Base-by-base conservation (phyloP, 2,888 invertebrate species). In the Schizaphis graminum region DNA sequence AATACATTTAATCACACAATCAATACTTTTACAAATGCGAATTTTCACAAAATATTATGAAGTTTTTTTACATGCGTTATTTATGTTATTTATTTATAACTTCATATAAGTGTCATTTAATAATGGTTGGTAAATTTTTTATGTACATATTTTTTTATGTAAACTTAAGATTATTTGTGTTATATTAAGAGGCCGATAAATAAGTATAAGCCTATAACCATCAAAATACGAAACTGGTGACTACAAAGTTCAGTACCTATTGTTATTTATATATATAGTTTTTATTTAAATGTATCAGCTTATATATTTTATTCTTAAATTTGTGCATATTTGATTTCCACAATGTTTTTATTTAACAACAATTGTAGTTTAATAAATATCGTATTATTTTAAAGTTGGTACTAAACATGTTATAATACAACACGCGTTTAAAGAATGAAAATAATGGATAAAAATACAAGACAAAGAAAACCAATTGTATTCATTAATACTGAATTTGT, bases 381-480 rank as follows among this genome's bases (percentile, higher is more conserved):
- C 21, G 8, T 21, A 8, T 35, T 41, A 35, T 35, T 77, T 77
- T 35, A 21, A 35, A 77, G 21, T 35, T 21, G 35, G 26, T 26
- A 26, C 26, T 26, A 24, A 84, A 41, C 28, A 85, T 44, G 10
- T 85, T 44, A 44, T 85, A 26, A 84, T 26, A 85, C 11, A 26
- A 44, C 44, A 11, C 85, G 44, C 44, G 0, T 35, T 85, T 44
- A 85, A 85, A 8, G 85, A 85, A 26, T 28, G 86, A 47, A 86
- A 86, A 16, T 28, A 2, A 44, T 44, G 85, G 10, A 85, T 85
- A 85, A 7, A 28, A 86, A 86, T 47, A 86, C 11, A 16, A 47
- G 28, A 47, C n/a, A 49, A 49, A 87, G 49, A 53, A 49, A 87
- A 49, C n/a, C 49, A 87, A 87, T 35, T 87, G 87, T 53, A 87